Conservation (phyloP, 2,888 invertebrate species). For the Hirtodrosophila cameraria region DNA sequence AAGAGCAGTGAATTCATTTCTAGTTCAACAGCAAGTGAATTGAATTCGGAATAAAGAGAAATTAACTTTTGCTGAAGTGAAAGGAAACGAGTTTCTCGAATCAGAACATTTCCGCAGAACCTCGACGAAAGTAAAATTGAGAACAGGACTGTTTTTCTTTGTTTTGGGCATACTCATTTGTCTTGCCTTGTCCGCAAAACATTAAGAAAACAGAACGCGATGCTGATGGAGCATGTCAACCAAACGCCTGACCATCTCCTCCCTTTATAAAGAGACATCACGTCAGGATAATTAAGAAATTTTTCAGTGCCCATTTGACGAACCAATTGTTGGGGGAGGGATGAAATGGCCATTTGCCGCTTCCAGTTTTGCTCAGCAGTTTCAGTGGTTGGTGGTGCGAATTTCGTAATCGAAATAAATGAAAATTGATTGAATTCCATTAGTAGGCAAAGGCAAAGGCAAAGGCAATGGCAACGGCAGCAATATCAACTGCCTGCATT, state of each 20-base stretch:
- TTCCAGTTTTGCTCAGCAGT: constrained; percentile 6
- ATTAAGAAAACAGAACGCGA: constrained; percentile 46
- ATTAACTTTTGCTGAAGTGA: too few species aligned
- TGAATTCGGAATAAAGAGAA: too few species aligned
- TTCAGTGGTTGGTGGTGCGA: constrained; percentile 61
- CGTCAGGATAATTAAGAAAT: constrained; percentile 78
- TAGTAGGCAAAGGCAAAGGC: constrained; percentile 56
- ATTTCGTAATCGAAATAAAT: constrained; percentile 78
- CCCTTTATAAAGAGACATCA: constrained; percentile 32
- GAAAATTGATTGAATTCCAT: constrained; percentile 83
- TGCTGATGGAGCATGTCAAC: constrained; percentile 58
- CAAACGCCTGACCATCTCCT: constrained; percentile 2
- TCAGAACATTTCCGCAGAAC: too few species aligned
- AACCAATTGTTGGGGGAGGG: constrained; percentile 3
- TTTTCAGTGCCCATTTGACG: constrained; percentile 65
- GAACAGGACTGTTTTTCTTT: too few species aligned
- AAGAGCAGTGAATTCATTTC: too few species aligned
- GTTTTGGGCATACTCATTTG: constrained; percentile 46
- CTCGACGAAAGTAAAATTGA: too few species aligned
- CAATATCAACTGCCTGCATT: constrained; percentile 46
- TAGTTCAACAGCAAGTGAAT: too few species aligned
- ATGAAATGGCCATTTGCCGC: constrained; percentile 32
- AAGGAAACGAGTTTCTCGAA: too few species aligned
- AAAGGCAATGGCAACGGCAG: constrained; percentile 14
- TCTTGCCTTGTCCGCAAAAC: constrained; percentile 65